Evolutionary conservation across 2,888 invertebrate genomes (phyloP), one percentile per base, ranked within the genome.

Genomic region (Himalopsyche tibetana): DNA sequence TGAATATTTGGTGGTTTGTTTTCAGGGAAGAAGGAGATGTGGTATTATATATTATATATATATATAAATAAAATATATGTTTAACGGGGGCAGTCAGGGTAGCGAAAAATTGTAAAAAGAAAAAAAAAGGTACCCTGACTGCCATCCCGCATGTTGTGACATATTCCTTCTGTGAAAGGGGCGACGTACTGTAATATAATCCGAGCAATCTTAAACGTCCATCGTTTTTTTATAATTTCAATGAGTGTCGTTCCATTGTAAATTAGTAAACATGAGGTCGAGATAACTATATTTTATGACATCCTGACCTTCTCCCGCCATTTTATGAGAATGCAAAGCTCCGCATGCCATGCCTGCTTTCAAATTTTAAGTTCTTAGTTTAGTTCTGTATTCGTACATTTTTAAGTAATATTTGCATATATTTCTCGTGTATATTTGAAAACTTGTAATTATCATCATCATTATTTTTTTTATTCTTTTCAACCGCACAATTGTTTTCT

Each of bases 161-260:
- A 96, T 95, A 96, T 96, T 96, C 94, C 93, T 94, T 95, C 95
- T 96, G 96, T 96, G 96, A 95, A 96, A 96, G 96, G 96, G 96
- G 96, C 96, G 94, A 94, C 95, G 96, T 95, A 95, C 95, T 94
- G 94, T 92, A 92, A 91, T 92, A 91, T 91, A 93, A 92, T 89
- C 87, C 55, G 89, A 90, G 89, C 89, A 89, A 87, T 89, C 86
- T 82, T 89, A 90, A 92, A 94, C 93, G 93, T 93, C 93, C 94
- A 93, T 92, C 93, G 93, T 93, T 93, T 94, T 93, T 92, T 92
- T 88, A 91, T 93, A 92, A 84, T 93, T 92, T 92, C 91, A 92
- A 93, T 95, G 95, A 95, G 94, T 95, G 95, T 95, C 95, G 95
- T 95, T 95, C 94, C 92, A 92, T 93, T 92, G 93, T 93, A 93